These are phyloP conservation scores for Drosophila carrolli DNA, from an alignment of 1,140 invertebrate species.

Conservation along the genomic window DNA sequence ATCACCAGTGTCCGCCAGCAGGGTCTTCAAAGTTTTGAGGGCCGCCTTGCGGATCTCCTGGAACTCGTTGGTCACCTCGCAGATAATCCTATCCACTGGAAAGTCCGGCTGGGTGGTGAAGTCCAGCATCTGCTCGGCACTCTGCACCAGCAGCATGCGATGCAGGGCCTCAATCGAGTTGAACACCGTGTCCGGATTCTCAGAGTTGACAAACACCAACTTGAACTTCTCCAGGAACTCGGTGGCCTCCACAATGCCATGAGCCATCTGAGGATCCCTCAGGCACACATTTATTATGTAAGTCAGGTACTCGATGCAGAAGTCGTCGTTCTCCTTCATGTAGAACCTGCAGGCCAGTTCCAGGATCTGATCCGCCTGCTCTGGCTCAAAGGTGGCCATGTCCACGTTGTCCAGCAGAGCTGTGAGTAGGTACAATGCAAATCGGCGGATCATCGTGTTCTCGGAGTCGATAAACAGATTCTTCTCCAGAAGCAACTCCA, in stretches of 20 bases:
- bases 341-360: slow-evolving; percentile 45
- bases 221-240: slow-evolving; percentile 70
- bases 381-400: slow-evolving; percentile 55
- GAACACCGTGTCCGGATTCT: slow-evolving; percentile 72
- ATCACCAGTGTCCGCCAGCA: slow-evolving; percentile 63
- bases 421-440: slow-evolving; percentile 65
- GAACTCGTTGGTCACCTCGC: slow-evolving; percentile 70
- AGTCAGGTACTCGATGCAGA: slow-evolving; percentile 70
- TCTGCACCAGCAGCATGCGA: slow-evolving; percentile 59
- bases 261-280: slow-evolving; percentile 67
- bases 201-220: slow-evolving; percentile 42
- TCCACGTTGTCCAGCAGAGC: slow-evolving; percentile 59
- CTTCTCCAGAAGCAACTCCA: slow-evolving; percentile 62
- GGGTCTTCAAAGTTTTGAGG: slow-evolving; percentile 56
- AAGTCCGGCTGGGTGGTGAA: slow-evolving; percentile 61
- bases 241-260: slow-evolving; percentile 35
- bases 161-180: slow-evolving; percentile 71
- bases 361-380: slow-evolving; percentile 43
- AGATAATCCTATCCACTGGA: slow-evolving; percentile 70
- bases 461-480: slow-evolving; percentile 52
- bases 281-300: slow-evolving; percentile 71
- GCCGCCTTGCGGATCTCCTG: slow-evolving; percentile 63
- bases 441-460: slow-evolving; percentile 60
- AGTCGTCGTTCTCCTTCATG: slow-evolving; percentile 62
- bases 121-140: slow-evolving; percentile 49